Evolutionary conservation across 2,888 invertebrate species (phyloP), one percentile per base, ranked within the genome.

Genomic region (Pseudococcus longispinus): DNA sequence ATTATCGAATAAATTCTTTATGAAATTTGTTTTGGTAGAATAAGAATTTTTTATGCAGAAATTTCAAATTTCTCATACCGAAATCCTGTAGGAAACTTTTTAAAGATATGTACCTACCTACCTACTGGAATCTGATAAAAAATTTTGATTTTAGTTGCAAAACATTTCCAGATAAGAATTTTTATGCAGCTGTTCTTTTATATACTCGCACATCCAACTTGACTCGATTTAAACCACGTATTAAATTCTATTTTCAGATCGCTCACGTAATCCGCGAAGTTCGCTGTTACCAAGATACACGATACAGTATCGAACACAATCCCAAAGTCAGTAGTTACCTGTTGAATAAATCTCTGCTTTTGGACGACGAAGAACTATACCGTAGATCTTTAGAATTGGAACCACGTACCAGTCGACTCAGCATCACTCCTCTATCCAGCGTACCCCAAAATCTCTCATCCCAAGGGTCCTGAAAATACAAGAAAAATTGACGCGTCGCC

Each of bases 231-330:
- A 6, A 4, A 51, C n/a, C n/a, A n/a, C n/a, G n/a, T 2, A 23
- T 51, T n/a, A 23, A 9, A 13, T 60, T 60, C 29, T 29, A 88
- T 90, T 93, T 91, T 23, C 91, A 97, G 96, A 95, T 97, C 90
- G 97, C 97, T 6, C 97, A 97, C 90, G 96, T 97, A 8, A 97
- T 97, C 89, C 93, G 97, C 85, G 97, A 97, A 91, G 96, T 97
- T 89, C 93, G 96, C 20, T 95, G 96, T 90, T 97, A 96, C 90
- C 97, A 97, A 90, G 96, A 97, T 91, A 96, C 96, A 1, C 95
- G 96, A 0, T 97, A 97, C 91, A 96, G 96, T 91, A 97, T 97
- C 89, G 96, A 96, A 89, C 93, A 95, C 89, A 95, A 95, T 89
- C 92, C 94, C 26, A 95, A 96, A 92, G 96, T 96, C 15, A 93